These are phyloP conservation scores for Alouatta palliata DNA, from an alignment of 2,113 vertebrate species.

Conservation along the genomic window DNA sequence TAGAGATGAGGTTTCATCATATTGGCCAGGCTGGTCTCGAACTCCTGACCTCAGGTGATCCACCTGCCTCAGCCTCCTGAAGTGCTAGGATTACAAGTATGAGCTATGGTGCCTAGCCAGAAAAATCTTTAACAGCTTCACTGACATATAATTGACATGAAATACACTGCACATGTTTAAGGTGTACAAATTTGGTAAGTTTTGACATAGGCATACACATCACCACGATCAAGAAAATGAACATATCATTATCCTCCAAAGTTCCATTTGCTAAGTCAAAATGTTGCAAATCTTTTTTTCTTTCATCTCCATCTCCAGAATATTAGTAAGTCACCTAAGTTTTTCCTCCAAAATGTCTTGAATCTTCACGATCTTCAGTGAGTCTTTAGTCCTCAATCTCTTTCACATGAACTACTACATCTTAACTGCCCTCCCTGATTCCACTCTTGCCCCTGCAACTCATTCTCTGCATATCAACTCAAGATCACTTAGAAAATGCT, in stretches of 20 bases:
- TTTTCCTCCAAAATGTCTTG: constrained; percentile 18
- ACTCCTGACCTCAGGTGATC: too few species aligned
- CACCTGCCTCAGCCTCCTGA: too few species aligned
- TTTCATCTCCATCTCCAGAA: neutral
- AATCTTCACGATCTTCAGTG: neutral
- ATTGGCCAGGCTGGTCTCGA: too few species aligned
- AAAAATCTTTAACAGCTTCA: neutral
- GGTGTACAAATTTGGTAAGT: neutral
- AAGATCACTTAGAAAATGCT: constrained; percentile 7
- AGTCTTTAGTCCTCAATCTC: neutral
- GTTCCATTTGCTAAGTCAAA: neutral
- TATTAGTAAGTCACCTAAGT: constrained; percentile 28
- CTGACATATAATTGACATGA: neutral
- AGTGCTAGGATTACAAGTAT: too few species aligned
- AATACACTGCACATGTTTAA: neutral
- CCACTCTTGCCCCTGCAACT: neutral
- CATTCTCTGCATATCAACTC: neutral
- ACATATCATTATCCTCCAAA: neutral
- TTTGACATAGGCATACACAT: neutral
- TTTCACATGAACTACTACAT: neutral
- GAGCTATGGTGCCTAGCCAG: too few species aligned
- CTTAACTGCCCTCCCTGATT: neutral
- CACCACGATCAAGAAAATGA: neutral
- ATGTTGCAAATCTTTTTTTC: neutral
- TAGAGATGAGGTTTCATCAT: too few species aligned